phyloP scores from a whole-genome alignment of 1,140 invertebrate species.

The Atta texana region DNA sequence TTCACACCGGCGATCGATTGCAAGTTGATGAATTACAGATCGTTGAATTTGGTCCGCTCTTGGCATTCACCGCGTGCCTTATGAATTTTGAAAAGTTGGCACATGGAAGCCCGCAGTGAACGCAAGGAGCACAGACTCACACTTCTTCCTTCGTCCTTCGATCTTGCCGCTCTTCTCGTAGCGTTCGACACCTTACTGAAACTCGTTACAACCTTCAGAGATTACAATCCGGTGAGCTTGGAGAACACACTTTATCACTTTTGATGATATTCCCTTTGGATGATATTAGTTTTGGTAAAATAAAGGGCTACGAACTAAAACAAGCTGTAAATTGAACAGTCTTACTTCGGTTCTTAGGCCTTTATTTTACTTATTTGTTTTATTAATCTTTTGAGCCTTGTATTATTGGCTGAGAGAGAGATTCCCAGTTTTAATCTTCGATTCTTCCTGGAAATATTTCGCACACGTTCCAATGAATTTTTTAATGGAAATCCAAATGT shows the following conservation, averaged over 20 bases:
- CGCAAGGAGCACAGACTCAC: slow-evolving; percentile 91
- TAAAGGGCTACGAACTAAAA: no score
- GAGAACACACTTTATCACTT: slow-evolving; percentile 43
- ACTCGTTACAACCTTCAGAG: not conserved
- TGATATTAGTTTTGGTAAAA: no score
- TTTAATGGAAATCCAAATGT: not conserved
- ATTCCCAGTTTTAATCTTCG: not conserved
- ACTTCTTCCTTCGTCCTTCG: slow-evolving; percentile 45
- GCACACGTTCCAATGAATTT: not conserved
- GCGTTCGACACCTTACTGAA: not conserved
- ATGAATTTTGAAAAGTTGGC: slow-evolving; percentile 91
- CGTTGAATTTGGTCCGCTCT: slow-evolving; percentile 92
- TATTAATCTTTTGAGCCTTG: no score
- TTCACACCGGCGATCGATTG: not conserved
- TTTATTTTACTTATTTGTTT: no score
- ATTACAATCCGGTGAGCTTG: not conserved
- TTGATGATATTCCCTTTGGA: slow-evolving; percentile 1
- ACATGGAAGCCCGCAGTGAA: slow-evolving; percentile 96
- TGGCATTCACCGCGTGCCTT: slow-evolving; percentile 99
- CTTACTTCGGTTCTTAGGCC: no score
- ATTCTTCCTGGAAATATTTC: not conserved
- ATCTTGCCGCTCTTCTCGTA: slow-evolving; percentile 18
- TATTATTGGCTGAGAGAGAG: no score
- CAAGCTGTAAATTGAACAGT: no score
- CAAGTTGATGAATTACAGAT: slow-evolving; percentile 9